Evolutionary conservation across 2,797 vertebrate genomes (phyloP), one percentile per base, ranked within the genome.

Genomic region (Pseudocheirus occidentalis): DNA sequence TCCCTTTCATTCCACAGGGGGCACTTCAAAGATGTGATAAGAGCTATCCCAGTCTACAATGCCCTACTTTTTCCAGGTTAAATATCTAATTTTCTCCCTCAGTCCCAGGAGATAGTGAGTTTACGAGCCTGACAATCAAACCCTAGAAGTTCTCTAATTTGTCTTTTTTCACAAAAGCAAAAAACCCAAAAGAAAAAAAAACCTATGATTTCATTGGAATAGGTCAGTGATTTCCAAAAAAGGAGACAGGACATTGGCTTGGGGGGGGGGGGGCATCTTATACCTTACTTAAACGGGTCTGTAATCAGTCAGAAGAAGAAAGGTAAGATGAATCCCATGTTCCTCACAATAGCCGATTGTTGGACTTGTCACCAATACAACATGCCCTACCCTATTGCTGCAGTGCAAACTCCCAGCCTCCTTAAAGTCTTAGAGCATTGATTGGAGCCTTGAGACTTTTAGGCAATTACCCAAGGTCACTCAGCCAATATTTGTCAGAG

Each of bases 201-300:
- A 18, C 21, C 40, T 87, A 27, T 11, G 40, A 50, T 46, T 87
- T 50, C 73, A 87, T 87, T 87, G 24, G 40, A 87, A 87, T 50
- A 46, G 18, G 1, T 87, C 40, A 87, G 21, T 50, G 40, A 87
- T 81, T 24, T 81, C 18, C 66, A 87, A 87, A 87, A 14, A 24
- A 50, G 21, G 40, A 24, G 3, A 1, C 40, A 87, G 24, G 73
- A 27, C 50, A 50, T 46, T 57, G n/a, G n/a, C n/a, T n/a, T n/a
- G 7, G 21, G 73, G 0, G 21, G 2, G 0, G 21, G 2, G 2
- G n/a, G 66, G 18, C 5, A 0, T 12, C n/a, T 73, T n/a, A 81
- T 46, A 13, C 40, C 73, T 50, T 11, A 87, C 29, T 16, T n/a
- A 16, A 40, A n/a, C 16, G 66, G n/a, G 40, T 46, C 18, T 24